phyloP scores from a whole-genome alignment of 1,140 invertebrate genomes.

The Drosophila pachea region DNA sequence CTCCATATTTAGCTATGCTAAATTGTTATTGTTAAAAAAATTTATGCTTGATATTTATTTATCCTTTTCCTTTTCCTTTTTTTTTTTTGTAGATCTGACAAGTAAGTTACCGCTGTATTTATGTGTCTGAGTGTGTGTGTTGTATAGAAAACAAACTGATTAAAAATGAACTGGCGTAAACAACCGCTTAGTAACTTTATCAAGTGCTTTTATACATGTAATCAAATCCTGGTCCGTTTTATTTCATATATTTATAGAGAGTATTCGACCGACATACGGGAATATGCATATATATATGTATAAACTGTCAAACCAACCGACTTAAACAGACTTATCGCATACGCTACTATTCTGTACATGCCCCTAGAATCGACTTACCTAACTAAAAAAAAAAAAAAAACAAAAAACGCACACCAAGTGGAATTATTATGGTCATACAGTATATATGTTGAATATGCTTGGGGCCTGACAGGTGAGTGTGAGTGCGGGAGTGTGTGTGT shows the following conservation, averaged over 20 bases:
- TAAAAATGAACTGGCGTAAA: slow-evolving; percentile 36
- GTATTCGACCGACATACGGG: slow-evolving; percentile 16
- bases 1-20: slow-evolving; percentile 69
- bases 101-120: slow-evolving; percentile 28
- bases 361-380: slow-evolving; percentile 31
- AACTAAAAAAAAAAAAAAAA: slow-evolving; percentile 46
- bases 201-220: slow-evolving; percentile 58
- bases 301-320: slow-evolving; percentile 35
- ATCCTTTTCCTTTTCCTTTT: slow-evolving; percentile 45
- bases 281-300: slow-evolving; percentile 40
- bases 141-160: slow-evolving; percentile 21
- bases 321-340: slow-evolving; percentile 37
- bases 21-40: slow-evolving; percentile 65
- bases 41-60: slow-evolving; percentile 65
- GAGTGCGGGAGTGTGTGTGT: not conserved
- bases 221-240: slow-evolving; percentile 68
- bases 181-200: slow-evolving; percentile 69
- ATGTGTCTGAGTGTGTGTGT: slow-evolving; percentile 19
- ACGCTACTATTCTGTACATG: slow-evolving; percentile 35
- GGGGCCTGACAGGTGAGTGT: not conserved
- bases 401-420: slow-evolving; percentile 50
- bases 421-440: slow-evolving; percentile 12
- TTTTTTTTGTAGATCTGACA: slow-evolving; percentile 44
- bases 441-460: slow-evolving; percentile 20
- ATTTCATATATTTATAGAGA: slow-evolving; percentile 24